Evolutionary conservation across 37 sponge, comb jelly and placozoan species (phyloP), one percentile per base, ranked within the genome.

Genomic region (Aplysina aerophoba): DNA sequence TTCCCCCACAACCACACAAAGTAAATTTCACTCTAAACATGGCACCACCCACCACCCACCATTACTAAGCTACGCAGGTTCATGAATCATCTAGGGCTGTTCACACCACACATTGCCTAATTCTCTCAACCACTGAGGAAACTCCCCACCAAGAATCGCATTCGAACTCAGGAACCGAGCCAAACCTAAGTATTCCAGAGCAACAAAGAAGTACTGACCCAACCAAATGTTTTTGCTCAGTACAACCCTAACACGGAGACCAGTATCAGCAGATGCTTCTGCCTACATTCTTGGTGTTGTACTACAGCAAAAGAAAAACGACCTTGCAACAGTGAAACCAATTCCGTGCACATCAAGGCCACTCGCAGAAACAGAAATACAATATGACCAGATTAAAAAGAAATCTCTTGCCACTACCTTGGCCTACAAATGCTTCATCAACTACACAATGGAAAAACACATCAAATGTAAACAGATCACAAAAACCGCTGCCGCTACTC

Each of bases 261-360:
- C 24, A 86, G 55, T 80, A 19, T 33, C 55, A 33, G 81, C 81
- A 40, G 81, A 86, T 80, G 87, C 87, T 6, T 86, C 87, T n/a
- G 36, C 81, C 28, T 86, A 86, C 61, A 81, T 69, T 13, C 58
- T 86, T 8, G 81, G 87, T 39, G 87, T 69, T 41, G 87, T 80
- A 54, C 81, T 80, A 25, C 30, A 79, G 35, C 87, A 86, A 36
- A 20, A 80, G 58, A n/a, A 62, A 2, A 0, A 63, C 11, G 68
- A 86, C n/a, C n/a, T n/a, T n/a, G 21, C n/a, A 30, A 0, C n/a
- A 64, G 15, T 86, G 87, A 38, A 53, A 34, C 80, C 87, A 38
- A 30, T 86, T 25, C 81, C 80, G 0, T 86, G 30, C 40, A 69
- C 81, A 36, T 86, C 87, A n/a, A 24, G 80, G 5, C 37, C 87